Evolutionary conservation across 2,797 vertebrate species (phyloP).

Genomic region (Coccyzus lansbergi): DNA sequence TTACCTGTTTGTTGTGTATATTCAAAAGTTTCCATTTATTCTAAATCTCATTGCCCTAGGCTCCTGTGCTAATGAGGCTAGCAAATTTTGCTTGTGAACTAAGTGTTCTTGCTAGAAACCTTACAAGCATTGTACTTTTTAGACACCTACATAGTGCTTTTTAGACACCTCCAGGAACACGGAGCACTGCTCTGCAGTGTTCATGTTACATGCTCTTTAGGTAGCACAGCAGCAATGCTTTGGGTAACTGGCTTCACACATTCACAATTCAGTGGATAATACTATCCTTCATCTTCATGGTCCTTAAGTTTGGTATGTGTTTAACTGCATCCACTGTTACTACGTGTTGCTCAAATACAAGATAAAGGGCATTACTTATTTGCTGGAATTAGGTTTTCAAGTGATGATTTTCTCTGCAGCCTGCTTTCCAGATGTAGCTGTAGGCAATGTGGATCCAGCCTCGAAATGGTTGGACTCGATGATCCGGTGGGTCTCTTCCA

Average conservation of each 20-base stretch:
- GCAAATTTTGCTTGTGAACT: neutral
- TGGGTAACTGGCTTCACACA: neutral
- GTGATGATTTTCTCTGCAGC: neutral
- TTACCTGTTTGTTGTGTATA: neutral
- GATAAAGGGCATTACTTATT: neutral
- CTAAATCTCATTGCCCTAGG: neutral
- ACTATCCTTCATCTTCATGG: neutral
- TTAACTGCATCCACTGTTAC: neutral
- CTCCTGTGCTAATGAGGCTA: neutral
- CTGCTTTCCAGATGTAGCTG: neutral
- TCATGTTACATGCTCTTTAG: rapidly evolving
- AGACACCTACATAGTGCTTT: neutral
- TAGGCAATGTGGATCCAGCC: neutral
- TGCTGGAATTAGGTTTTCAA: neutral
- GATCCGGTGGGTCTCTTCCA: too few species aligned
- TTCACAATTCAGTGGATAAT: neutral
- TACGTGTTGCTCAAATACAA: neutral
- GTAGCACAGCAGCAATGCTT: neutral
- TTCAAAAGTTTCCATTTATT: conserved; percentile 5
- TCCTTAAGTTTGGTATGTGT: neutral
- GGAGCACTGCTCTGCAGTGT: rapidly evolving
- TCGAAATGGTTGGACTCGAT: too few species aligned
- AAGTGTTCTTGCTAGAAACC: neutral
- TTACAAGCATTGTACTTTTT: neutral
- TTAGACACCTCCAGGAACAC: rapidly evolving